These are phyloP conservation scores for Agapornis roseicollis DNA, from an alignment of 2,113 vertebrate genomes.

Conservation along the genomic window DNA sequence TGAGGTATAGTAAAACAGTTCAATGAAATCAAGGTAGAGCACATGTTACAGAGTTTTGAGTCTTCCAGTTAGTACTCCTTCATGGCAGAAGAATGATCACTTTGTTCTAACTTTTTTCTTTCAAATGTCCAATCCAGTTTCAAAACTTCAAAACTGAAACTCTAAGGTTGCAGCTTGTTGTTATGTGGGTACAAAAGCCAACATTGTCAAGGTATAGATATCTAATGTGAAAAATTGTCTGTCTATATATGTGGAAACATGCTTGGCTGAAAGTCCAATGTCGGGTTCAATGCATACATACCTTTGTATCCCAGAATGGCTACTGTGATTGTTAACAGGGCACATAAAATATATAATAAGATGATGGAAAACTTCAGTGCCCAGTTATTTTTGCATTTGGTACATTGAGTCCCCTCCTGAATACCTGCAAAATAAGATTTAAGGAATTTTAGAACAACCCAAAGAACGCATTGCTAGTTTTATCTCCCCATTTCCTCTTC, in stretches of 20 bases:
- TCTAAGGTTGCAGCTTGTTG: neutral
- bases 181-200: neutral
- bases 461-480: neutral
- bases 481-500: neutral
- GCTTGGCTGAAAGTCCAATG: neutral
- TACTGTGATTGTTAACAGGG: conserved; percentile 91
- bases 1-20: neutral
- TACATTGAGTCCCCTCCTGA: conserved; percentile 94
- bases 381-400: conserved; percentile 96
- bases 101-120: neutral
- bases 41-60: neutral
- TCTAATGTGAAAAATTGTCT: neutral
- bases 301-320: conserved; percentile 96
- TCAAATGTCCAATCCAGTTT: neutral
- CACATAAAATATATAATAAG: conserved; percentile 90
- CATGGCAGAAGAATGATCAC: neutral
- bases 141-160: neutral
- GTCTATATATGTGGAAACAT: neutral
- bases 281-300: conserved; percentile 60
- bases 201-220: neutral
- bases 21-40: neutral
- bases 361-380: conserved; percentile 93
- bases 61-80: neutral
- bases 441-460: conserved; percentile 7
- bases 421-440: conserved; percentile 85